Base-by-base conservation (phyloP, 2,797 vertebrate genomes). In the Phoeniculus purpureus region DNA sequence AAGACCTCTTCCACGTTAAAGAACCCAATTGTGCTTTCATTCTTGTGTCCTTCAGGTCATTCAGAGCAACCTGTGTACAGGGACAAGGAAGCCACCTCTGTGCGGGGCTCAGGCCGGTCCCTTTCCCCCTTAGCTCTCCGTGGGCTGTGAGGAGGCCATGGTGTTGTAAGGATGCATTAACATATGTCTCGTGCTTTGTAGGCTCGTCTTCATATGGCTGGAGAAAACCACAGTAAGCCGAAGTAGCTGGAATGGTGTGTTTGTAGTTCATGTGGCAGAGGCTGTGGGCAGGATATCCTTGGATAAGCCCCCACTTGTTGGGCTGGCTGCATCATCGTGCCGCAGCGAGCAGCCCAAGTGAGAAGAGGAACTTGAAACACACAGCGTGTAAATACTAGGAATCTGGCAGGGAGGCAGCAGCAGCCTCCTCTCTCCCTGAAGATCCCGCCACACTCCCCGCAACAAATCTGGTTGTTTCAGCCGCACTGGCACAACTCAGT, bases 341-440 rank as follows among this genome's bases (percentile, higher is more conserved):
- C 88, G 9, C 83, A 91, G 88, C 6, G 3, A 92, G 91, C 84
- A 94, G 75, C 78, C 70, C 1, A 34, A 58, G 88, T 3, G 59
- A 61, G 80, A 51, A 61, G 61, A 93, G 85, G 87, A 90, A 89
- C 87, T 25, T 3, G n/a, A 91, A 90, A 94, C 43, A n/a, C 83
- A 71, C 78, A 92, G 84, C 67, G 25, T 92, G 90, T 90, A 95
- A 94, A 94, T 90, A 94, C 77, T 94, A 51, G 78, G 72, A 80
- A 86, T 91, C 86, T 95, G 95, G 95, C 95, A 96, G 52, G 84
- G 85, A 90, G 75, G 81, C 93, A 88, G 86, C 64, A 81, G 67
- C 26, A 6, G 87, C 93, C 94, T 96, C 92, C 95, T 96, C 71
- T 92, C 74, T 95, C 78, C 94, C 92, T 74, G 88, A 94, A 95